Evolutionary conservation across 2,797 vertebrate species (phyloP), one percentile per base, ranked within the genome.

Genomic region (Nyctalus aviator): DNA sequence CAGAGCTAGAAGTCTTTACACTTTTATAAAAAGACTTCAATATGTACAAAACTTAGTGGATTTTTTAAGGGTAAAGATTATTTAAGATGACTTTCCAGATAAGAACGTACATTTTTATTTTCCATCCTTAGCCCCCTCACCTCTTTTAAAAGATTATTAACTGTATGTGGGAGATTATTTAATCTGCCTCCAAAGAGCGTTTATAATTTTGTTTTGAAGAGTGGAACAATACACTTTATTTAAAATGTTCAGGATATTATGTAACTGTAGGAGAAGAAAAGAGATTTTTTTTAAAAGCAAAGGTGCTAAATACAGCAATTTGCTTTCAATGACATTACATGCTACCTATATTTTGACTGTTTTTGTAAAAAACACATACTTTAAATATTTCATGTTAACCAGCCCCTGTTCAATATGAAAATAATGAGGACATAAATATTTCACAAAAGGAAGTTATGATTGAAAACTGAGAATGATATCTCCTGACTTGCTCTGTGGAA

Each of bases 351-450:
- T 72, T 96, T 37, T 71, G 64, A 94, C 82, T 92, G 18, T 85
- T 96, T 95, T 62, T 62, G 25, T 21, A 97, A 96, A 85, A 96
- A 84, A 44, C 13, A 91, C 86, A 97, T 75, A 95, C 85, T 92
- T 94, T 96, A 79, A 93, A 37, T 96, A 15, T 59, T 97, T 76
- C 21, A 4, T 25, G 89, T 96, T 96, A 89, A 81, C 94, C 50
- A 91, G n/a, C 20, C 86, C 81, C 85, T 79, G 27, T 96, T 93
- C 91, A 96, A 81, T 91, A 53, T 96, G 91, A 97, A 93, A 88
- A 76, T 95, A 69, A 95, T 97, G 94, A 89, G 62, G 37, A 84
- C 93, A 96, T 95, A 87, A 94, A 94, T 97, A 96, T 96, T 97
- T 97, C 90, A 95, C 94, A 96, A 97, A 88, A 89, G 92, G 78